A percentile compares a stretch with the other conserved stretches of the same genome.
Evolutionary conservation across 1,140 invertebrate genomes (phyloP).

Genomic region (Zaprionus taronus): DNA sequence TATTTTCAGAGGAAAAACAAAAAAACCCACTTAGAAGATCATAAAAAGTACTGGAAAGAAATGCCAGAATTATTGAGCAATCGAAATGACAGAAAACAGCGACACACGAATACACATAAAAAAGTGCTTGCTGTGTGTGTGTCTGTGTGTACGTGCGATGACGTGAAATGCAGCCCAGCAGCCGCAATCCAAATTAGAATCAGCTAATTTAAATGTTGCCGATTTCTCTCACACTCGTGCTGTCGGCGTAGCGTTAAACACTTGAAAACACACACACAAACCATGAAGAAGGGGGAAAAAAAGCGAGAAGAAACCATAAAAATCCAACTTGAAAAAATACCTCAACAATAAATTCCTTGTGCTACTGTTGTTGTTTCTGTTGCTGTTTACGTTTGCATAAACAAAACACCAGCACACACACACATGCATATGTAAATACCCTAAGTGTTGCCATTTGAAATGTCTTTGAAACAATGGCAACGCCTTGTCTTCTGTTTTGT

Average conservation of each 20-base stretch:
- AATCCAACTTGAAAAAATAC: constrained; percentile 55
- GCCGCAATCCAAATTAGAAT: constrained; percentile 62
- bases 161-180: constrained; percentile 60
- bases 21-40: constrained; percentile 45
- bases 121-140: not conserved
- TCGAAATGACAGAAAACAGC: constrained; percentile 61
- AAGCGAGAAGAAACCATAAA: constrained; percentile 32
- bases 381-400: constrained; percentile 42
- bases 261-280: constrained; percentile 51
- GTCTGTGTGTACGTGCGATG: constrained; percentile 27
- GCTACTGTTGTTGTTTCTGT: constrained; percentile 24
- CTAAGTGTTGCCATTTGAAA: constrained; percentile 40
- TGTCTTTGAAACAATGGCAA: constrained; percentile 55
- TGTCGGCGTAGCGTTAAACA: constrained; percentile 27
- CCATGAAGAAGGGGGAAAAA: constrained; percentile 5
- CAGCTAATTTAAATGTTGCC: constrained; percentile 75
- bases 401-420: constrained; percentile 27
- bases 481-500: constrained; percentile 55
- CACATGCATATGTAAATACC: constrained; percentile 16
- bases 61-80: constrained; percentile 66
- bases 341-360: constrained; percentile 81
- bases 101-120: constrained; percentile 28
- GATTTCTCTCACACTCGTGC: constrained; percentile 45
- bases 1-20: constrained; percentile 46
- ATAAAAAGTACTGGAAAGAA: constrained; percentile 33